phyloP scores from a whole-genome alignment of 1,140 invertebrate genomes.

The Drosophila sturtevanti region DNA sequence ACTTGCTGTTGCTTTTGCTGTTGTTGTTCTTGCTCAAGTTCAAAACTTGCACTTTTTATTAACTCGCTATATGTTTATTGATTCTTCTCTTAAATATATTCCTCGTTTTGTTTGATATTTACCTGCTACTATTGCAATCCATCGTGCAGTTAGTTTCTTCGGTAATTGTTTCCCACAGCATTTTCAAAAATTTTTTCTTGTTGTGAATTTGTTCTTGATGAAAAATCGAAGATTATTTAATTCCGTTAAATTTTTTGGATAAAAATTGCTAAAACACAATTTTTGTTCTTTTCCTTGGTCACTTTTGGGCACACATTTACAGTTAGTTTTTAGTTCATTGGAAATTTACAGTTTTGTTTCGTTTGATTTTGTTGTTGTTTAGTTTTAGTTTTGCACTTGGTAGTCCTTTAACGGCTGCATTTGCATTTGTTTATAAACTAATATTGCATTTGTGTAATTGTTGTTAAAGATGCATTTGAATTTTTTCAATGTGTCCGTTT shows the following conservation, averaged over 20 bases:
- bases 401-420: slow-evolving; percentile 59
- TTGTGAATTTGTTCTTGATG: slow-evolving; percentile 14
- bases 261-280: slow-evolving; percentile 82
- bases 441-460: slow-evolving; percentile 63
- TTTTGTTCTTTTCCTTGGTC: slow-evolving; percentile 50
- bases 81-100: slow-evolving; percentile 27
- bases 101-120: slow-evolving; percentile 54
- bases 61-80: neutral
- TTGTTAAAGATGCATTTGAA: slow-evolving; percentile 2
- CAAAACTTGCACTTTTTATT: slow-evolving; percentile 61
- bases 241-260: slow-evolving; percentile 7
- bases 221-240: slow-evolving; percentile 25
- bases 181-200: slow-evolving; percentile 54
- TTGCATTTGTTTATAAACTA: slow-evolving; percentile 51
- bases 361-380: slow-evolving; percentile 31
- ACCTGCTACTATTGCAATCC: slow-evolving; percentile 79
- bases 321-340: slow-evolving; percentile 34
- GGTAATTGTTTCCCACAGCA: slow-evolving; percentile 78
- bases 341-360: slow-evolving; percentile 11
- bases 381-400: slow-evolving; percentile 44
- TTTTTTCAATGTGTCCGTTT: slow-evolving; percentile 63
- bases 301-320: slow-evolving; percentile 59
- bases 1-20: slow-evolving; percentile 34
- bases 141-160: slow-evolving; percentile 75
- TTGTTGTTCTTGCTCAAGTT: slow-evolving; percentile 29